Evolutionary conservation across 2,797 vertebrate genomes (phyloP), one percentile per base, ranked within the genome.

Genomic region (Poeciliopsis gracilis): DNA sequence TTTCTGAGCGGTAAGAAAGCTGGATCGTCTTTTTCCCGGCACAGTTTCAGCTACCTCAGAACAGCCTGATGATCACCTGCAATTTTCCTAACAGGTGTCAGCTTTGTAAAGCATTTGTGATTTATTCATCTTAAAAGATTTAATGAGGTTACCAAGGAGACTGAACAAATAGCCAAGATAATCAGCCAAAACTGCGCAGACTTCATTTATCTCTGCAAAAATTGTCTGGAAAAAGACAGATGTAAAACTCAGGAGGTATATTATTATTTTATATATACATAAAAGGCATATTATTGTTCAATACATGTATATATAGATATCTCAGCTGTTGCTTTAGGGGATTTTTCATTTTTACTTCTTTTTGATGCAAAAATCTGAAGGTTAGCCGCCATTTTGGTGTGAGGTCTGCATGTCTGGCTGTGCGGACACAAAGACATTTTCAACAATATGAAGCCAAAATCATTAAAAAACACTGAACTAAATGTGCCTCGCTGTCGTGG

Each of bases 71-170:
- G 67, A 46, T 70, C 67, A 70, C 67, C 67, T 70, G 67, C 12
- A 16, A 70, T 70, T 28, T 70, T 46, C 67, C 41, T 28, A 70
- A 70, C 67, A 70, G 43, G 67, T 46, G 67, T 70, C 25, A 45
- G 67, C 67, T 70, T 28, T 70, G 67, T 28, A 70, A 70, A 70
- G 67, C 67, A 70, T 43, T 70, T 70, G 67, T 70, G 43, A 70
- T 70, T 70, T 70, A 70, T 70, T 70, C 67, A 46, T 70, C 46
- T 70, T 70, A 45, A 46, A 28, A 46, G 67, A 70, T 70, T 28
- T 70, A 45, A 70, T 70, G 25, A 70, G 41, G 67, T 70, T 70
- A n/a, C 67, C 67, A 70, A 45, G 67, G 67, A 45, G 67, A 70
- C 67, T 28, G 67, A 70, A 18, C 25, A 70, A 70, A 70, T 70